Conservation (phyloP, 2,113 vertebrate species). For the Aegithalos caudatus region DNA sequence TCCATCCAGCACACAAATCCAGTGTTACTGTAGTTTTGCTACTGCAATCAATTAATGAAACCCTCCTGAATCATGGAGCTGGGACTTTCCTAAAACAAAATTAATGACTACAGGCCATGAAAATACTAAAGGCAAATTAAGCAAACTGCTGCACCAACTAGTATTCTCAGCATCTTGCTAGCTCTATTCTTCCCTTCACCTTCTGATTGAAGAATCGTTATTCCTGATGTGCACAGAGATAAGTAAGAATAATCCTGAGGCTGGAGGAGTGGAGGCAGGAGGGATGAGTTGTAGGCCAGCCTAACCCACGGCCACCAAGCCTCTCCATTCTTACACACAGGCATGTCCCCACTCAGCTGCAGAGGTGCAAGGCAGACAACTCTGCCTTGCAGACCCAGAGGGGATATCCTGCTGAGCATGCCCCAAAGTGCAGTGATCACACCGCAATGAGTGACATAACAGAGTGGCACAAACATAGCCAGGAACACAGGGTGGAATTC, state of each 20-base stretch:
- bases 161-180: not conserved
- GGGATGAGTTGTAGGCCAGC: not conserved
- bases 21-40: not conserved
- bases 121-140: not conserved
- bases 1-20: not conserved
- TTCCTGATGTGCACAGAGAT: not conserved
- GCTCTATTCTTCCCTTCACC: not conserved
- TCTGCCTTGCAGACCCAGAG: not conserved
- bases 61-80: not conserved
- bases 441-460: not conserved
- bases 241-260: not conserved
- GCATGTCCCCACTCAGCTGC: not conserved
- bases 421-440: not conserved
- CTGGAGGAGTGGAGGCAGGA: not conserved
- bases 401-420: accelerated
- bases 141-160: not conserved
- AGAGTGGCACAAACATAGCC: not conserved
- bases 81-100: not conserved
- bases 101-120: not conserved
- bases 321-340: not conserved
- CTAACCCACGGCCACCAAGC: not conserved
- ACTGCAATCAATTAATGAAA: not conserved
- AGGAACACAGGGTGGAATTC: not conserved
- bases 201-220: not conserved
- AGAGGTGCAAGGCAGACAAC: accelerated